Base-by-base conservation (phyloP, 2,113 vertebrate genomes). In the Syrmaticus mikado region DNA sequence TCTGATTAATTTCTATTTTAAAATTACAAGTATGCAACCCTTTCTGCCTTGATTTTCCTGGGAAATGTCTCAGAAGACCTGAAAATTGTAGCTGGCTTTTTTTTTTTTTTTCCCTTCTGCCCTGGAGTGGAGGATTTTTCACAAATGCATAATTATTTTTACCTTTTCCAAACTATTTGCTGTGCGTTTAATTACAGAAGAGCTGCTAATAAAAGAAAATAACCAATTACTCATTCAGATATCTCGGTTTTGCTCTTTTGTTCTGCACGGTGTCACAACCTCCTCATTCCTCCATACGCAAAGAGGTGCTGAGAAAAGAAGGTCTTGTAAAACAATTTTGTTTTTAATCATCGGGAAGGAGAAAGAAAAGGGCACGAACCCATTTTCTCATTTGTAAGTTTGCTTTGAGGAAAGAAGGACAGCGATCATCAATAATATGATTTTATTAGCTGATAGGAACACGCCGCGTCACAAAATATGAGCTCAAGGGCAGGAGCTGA, bases 1-100 rank as follows among this genome's bases (percentile, higher is more conserved):
- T 90, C 90, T 94, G 87, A 94, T 96, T 97, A 87, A 96, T 96
- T 96, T 92, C 90, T 95, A 71, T 70, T 95, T 94, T 93, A 86
- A 90, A 94, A 93, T 91, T 68, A 92, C 90, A 94, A 93, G 71
- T 82, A 84, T 41, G 77, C 74, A 95, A 78, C 73, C 94, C 90
- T 72, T 88, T 75, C 87, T 95, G 91, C 66, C 93, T 94, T 78
- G 64, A 77, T 87, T 92, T 96, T 89, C 91, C 91, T 88, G 90
- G 80, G 93, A 92, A 96, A 91, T 8, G 82, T 91, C 96, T 94
- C 92, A 55, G 73, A 95, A 88, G 91, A 93, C 48, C 52, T 81
- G 80, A 91, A 88, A 94, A 94, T 62, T 50, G 36, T 70, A 94
- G 89, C 55, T 72, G 38, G 7, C 52, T 93, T 19, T 50, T 38